These are phyloP conservation scores for Oceanites oceanicus DNA, from an alignment of 2,113 vertebrate genomes.

Conservation along the genomic window DNA sequence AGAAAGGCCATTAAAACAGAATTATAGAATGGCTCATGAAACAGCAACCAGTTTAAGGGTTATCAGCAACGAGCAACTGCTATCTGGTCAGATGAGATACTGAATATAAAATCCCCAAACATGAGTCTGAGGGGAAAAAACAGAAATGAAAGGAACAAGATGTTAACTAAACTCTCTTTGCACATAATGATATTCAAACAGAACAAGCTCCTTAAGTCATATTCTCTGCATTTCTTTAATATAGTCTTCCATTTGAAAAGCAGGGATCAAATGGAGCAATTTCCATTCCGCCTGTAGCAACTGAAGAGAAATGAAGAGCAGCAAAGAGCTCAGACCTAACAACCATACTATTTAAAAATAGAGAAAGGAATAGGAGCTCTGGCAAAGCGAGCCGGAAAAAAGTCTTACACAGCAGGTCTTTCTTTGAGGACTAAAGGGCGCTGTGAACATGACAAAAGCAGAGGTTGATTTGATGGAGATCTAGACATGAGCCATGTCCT, in stretches of 20 bases:
- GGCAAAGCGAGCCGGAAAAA: neutral
- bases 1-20: neutral
- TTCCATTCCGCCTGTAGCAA: constrained; percentile 12
- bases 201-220: neutral
- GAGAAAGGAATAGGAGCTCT: neutral
- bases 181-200: neutral
- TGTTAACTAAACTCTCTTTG: neutral
- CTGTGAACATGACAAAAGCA: neutral
- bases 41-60: neutral
- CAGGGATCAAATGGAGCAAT: neutral
- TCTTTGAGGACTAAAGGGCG: neutral
- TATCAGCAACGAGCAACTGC: neutral
- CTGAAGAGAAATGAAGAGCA: neutral
- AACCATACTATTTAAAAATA: neutral
- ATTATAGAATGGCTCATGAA: neutral
- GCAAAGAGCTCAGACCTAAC: neutral
- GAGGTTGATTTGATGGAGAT: neutral
- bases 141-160: constrained; percentile 12
- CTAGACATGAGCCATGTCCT: neutral
- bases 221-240: neutral
- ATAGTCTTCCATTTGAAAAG: constrained; percentile 7
- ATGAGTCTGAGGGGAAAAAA: neutral
- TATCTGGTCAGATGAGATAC: neutral
- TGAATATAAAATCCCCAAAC: neutral
- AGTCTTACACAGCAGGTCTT: neutral